Evolutionary conservation across 2,797 vertebrate species (phyloP), one percentile per base, ranked within the genome.

Genomic region (Crax fasciolata): DNA sequence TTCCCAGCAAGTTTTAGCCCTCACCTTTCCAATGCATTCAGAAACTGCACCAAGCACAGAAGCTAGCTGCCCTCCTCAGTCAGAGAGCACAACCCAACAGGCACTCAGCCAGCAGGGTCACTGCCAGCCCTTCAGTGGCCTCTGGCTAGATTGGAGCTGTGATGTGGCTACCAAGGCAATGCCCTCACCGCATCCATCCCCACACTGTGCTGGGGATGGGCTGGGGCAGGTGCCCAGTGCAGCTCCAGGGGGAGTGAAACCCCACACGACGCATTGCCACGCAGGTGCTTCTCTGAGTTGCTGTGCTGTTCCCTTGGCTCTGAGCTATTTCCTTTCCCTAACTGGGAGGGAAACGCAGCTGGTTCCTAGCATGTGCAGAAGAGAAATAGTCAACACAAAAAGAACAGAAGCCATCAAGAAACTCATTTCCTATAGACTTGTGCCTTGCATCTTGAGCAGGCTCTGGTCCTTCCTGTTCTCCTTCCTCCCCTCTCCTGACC

Each of bases 381-480:
- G 86, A 92, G 81, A 87, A 94, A 91, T 11, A 76, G 59, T 55
- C 71, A 91, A 97, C 52, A 92, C 90, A 95, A 95, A 95, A 93
- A 89, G 65, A 96, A 90, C 43, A 95, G 57, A 91, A 78, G 72
- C 59, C 77, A 79, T 63, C 32, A 67, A 82, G 71, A 95, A 77
- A 38, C 84, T 61, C 39, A 90, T 89, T 96, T 97, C 96, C 95
- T 95, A 94, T 82, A 74, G 86, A 93, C 80, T 94, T 81, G 41
- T 30, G 39, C 61, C 84, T 83, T 88, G 70, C 43, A 38, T 93
- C 91, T 96, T 76, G 76, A 86, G 74, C 52, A 4, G 86, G 62
- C 84, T 91, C 65, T 65, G 93, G 84, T 77, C 74, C 93, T 95
- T 96, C 90, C 95, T 94, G 90, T 93, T 81, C 80, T 90, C 54